Conservation (phyloP, 2,888 invertebrate genomes). For the Marronus borbonicus region DNA sequence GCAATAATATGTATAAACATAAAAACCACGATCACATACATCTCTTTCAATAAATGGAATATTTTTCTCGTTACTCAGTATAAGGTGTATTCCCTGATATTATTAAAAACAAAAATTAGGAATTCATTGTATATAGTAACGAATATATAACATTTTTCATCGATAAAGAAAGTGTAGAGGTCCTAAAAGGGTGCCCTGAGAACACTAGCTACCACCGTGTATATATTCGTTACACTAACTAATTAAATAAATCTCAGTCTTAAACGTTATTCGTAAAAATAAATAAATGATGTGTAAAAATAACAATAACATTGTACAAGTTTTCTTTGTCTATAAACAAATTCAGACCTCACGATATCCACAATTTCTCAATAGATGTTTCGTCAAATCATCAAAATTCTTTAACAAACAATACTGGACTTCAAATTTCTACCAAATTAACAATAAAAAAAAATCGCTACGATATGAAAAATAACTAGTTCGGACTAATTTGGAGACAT, state of each 20-base stretch:
- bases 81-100: slow-evolving; percentile 45
- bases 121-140: background rate
- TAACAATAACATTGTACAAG: background rate
- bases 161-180: too few relatives aligned
- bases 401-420: slow-evolving; percentile 38
- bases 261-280: slow-evolving; percentile 30
- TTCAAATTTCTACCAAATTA: slow-evolving; percentile 15
- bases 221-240: background rate
- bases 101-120: slow-evolving; percentile 36
- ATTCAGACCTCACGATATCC: background rate
- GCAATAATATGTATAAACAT: slow-evolving; percentile 24
- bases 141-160: background rate
- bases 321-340: too few relatives aligned
- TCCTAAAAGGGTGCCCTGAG: too few relatives aligned
- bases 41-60: slow-evolving; percentile 37
- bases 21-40: slow-evolving; percentile 45
- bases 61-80: slow-evolving; percentile 31
- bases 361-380: too few relatives aligned
- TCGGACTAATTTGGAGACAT: slow-evolving; percentile 26
- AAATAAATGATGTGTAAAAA: slow-evolving; percentile 24
- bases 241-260: slow-evolving; percentile 42
- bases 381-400: background rate
- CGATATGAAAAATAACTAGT: background rate
- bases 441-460: slow-evolving; percentile 19
- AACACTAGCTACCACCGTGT: too few relatives aligned